Base-by-base conservation (phyloP, 2,113 vertebrate species). In the Toxotes jaculatrix region DNA sequence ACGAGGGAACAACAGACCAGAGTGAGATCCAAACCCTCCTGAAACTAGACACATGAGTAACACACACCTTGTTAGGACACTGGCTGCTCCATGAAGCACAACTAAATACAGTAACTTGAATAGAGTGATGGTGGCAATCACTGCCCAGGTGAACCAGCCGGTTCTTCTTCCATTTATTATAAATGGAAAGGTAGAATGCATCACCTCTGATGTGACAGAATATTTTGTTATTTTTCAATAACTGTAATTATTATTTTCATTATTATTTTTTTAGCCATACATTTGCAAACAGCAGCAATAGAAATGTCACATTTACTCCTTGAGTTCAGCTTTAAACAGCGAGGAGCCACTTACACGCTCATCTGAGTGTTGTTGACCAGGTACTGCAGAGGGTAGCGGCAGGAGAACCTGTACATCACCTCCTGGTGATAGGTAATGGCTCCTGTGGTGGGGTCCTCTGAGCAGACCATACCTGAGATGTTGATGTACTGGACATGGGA, bases 381-480 rank as follows among this genome's bases (percentile, higher is more conserved):
- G 86, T 95, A 95, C 82, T 94, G 94, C 71, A 95, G 82, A 1
- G 95, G 93, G 69, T 95, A 95, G 36, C 65, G 87, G 51, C 94
- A 95, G 83, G 93, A 95, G 87, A 94, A 95, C 55, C 55, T 42
- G 87, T 95, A 95, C 73, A 92, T 85, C 83, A 92, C 80, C 23
- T 94, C 93, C 23, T 93, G 84, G 14, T 86, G 86, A 31, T 95
- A 95, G 43, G 91, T 91, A 77, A 95, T 92, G 66, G 86, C 80
- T 23, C 75, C 88, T 4, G 79, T 17, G 19, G 3, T 21, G 0
- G 86, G 80, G 38, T 94, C 93, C 38, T 74, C 0, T 0, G 91
- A 90, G 71, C 82, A 90, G 12, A 94, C 32, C 61, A 71, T 79
- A 9, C 94, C 94, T n/a, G 92, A 92, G 88, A 95, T 90, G 85